These are phyloP conservation scores for Rhynchomys soricoides DNA, from an alignment of 2,113 vertebrate species.

Conservation along the genomic window DNA sequence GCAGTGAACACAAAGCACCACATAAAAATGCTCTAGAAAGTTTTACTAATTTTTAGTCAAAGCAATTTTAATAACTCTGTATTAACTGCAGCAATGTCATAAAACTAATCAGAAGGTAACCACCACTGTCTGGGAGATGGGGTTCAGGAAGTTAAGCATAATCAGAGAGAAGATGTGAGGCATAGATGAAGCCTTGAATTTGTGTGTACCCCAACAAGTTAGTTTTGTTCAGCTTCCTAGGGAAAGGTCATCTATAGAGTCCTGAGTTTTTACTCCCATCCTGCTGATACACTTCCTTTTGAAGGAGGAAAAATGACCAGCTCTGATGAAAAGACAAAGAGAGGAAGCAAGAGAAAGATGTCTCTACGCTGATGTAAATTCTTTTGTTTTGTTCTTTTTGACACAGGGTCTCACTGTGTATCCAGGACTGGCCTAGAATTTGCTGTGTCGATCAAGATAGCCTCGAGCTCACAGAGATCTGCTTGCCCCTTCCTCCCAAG, in stretches of 20 bases:
- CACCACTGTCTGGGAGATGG: not conserved
- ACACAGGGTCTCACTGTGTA: too few species aligned
- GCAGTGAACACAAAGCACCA: not conserved
- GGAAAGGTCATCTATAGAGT: not conserved
- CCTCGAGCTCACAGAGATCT: not conserved
- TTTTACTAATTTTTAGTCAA: slow-evolving; percentile 39
- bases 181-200: not conserved
- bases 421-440: not conserved
- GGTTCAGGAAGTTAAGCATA: not conserved
- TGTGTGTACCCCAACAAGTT: not conserved
- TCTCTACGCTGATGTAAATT: not conserved
- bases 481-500: not conserved
- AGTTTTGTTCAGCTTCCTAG: not conserved
- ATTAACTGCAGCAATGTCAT: not conserved
- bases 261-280: not conserved
- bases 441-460: not conserved
- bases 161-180: not conserved
- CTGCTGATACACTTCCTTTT: not conserved
- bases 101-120: not conserved
- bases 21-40: not conserved
- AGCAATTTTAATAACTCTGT: slow-evolving; percentile 16
- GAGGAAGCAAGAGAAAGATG: not conserved
- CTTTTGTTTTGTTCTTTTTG: not conserved
- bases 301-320: not conserved
- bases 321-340: not conserved